Evolutionary conservation across 2,797 vertebrate species (phyloP).

Genomic region (Acanthornis magna): DNA sequence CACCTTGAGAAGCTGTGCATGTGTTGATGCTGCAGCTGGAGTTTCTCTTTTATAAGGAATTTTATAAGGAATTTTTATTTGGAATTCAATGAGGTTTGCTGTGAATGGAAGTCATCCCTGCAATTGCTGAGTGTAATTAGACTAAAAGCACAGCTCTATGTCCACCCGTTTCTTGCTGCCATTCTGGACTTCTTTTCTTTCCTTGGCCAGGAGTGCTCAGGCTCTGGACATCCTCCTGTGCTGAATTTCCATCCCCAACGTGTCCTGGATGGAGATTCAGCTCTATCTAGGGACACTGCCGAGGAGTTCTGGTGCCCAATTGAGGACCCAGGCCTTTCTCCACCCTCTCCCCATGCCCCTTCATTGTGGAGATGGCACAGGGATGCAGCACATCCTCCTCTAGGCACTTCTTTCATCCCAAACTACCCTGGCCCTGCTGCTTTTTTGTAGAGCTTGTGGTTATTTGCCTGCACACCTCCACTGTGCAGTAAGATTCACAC

Average conservation of each 20-base stretch:
- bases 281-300: background rate
- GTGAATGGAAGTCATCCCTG: background rate
- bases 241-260: background rate
- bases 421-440: background rate
- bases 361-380: rapidly evolving
- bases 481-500: background rate
- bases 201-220: background rate
- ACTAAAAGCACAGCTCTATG: background rate
- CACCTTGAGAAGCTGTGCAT: background rate
- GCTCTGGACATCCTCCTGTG: background rate
- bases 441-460: background rate
- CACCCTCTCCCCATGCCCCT: rapidly evolving
- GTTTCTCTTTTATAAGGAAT: background rate
- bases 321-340: background rate
- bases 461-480: background rate
- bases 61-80: background rate
- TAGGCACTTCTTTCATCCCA: background rate
- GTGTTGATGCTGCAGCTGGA: background rate
- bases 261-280: background rate
- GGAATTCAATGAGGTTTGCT: background rate
- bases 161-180: background rate
- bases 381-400: background rate
- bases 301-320: rapidly evolving
- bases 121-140: background rate
- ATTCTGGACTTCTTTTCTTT: background rate